Conservation (phyloP, 1,140 invertebrate genomes). For the Probaryconus sp. region DNA sequence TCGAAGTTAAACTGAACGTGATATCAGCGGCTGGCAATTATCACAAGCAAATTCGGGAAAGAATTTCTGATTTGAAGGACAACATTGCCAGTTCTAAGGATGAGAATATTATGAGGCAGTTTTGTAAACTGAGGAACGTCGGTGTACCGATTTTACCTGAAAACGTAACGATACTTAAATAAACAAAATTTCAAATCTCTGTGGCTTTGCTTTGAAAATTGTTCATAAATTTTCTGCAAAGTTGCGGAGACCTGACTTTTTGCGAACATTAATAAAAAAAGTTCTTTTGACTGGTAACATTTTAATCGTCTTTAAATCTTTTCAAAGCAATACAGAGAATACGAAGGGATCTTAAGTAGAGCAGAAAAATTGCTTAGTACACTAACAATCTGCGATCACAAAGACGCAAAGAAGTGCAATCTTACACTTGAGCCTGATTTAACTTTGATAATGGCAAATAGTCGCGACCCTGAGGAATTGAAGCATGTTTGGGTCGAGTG, state of each 20-base stretch:
- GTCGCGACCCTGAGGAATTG: conserved; percentile 85
- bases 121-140: conserved; percentile 82
- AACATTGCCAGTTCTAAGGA: conserved; percentile 81
- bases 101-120: conserved; percentile 82
- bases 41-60: conserved; percentile 77
- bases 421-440: conserved; percentile 87
- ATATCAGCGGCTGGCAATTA: conserved; percentile 68
- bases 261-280: too few species aligned
- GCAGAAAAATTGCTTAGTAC: conserved; percentile 90
- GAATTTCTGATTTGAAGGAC: conserved; percentile 82
- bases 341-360: conserved; percentile 82
- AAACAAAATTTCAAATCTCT: too few species aligned
- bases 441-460: conserved; percentile 82
- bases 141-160: conserved; percentile 85
- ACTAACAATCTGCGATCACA: conserved; percentile 87
- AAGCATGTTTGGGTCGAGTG: conserved; percentile 87
- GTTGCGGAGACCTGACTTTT: too few species aligned
- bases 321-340: conserved; percentile 79
- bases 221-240: too few species aligned
- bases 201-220: too few species aligned
- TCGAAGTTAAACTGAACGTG: conserved; percentile 78
- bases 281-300: too few species aligned
- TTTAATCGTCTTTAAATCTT: too few species aligned
- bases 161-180: conserved; percentile 68
- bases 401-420: conserved; percentile 83